These are phyloP conservation scores for Heloderma charlesbogerti DNA, from an alignment of 2,113 vertebrate genomes.

Conservation along the genomic window DNA sequence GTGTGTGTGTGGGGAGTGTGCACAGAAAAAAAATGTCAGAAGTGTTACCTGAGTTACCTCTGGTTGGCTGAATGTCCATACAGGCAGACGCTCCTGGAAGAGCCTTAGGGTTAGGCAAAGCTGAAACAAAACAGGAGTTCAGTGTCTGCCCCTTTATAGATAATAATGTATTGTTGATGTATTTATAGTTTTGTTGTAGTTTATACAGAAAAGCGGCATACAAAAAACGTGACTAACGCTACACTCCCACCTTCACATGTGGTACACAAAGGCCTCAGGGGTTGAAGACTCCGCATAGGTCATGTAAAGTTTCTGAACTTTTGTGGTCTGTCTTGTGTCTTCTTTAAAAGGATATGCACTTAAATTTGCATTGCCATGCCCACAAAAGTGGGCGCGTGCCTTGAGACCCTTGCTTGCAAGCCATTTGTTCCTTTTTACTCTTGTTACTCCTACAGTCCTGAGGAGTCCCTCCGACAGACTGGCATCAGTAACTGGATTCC, in stretches of 20 bases:
- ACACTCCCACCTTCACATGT: no score
- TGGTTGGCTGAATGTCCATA: not conserved
- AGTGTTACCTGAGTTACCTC: not conserved
- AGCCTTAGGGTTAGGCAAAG: not conserved
- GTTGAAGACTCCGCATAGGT: not conserved
- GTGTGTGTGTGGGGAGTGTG: not conserved
- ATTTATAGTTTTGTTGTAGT: not conserved
- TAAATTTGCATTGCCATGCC: not conserved
- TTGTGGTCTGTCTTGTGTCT: not conserved
- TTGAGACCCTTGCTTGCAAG: not conserved
- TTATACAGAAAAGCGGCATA: not conserved
- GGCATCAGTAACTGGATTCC: constrained; percentile 14
- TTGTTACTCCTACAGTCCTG: constrained; percentile 26
- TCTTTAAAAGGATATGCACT: not conserved
- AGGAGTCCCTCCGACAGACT: constrained; percentile 17
- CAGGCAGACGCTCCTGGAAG: no score
- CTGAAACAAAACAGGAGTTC: not conserved
- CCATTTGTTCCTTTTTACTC: not conserved
- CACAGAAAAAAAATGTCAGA: not conserved
- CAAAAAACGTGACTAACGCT: not conserved
- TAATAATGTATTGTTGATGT: not conserved
- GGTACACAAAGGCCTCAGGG: not conserved
- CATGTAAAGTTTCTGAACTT: not conserved
- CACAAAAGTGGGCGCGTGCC: no score
- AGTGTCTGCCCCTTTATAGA: not conserved